Evolutionary conservation across 2,797 vertebrate species (phyloP).

Genomic region (Siniperca undulata): DNA sequence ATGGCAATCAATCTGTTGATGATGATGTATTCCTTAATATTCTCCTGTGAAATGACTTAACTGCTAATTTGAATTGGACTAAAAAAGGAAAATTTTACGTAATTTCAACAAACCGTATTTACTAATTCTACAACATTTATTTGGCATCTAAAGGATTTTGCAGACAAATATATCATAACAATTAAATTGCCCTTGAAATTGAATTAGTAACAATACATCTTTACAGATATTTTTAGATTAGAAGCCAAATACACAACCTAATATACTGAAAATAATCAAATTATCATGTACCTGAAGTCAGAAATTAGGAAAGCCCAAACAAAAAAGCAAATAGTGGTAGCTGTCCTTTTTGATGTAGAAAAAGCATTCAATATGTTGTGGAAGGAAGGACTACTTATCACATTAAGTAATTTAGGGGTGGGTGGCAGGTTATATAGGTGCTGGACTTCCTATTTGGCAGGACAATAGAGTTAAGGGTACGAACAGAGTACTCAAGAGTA

Average conservation of each 20-base stretch:
- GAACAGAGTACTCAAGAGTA: too few relatives aligned
- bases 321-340: too few relatives aligned
- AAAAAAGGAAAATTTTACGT: background rate
- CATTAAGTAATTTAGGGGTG: too few relatives aligned
- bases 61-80: background rate
- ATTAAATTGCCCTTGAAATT: background rate
- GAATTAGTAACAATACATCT: background rate
- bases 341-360: too few relatives aligned
- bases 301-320: too few relatives aligned
- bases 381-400: too few relatives aligned
- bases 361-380: too few relatives aligned
- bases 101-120: background rate
- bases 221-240: background rate
- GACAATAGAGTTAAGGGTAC: too few relatives aligned
- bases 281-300: too few relatives aligned
- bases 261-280: background rate
- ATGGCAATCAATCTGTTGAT: background rate
- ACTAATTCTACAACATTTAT: background rate
- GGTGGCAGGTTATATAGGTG: too few relatives aligned
- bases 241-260: background rate
- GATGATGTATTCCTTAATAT: background rate
- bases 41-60: background rate
- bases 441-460: too few relatives aligned
- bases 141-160: background rate
- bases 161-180: background rate